phyloP scores from a whole-genome alignment of 2,888 invertebrate genomes.

The Leptinotarsa peninsularis region DNA sequence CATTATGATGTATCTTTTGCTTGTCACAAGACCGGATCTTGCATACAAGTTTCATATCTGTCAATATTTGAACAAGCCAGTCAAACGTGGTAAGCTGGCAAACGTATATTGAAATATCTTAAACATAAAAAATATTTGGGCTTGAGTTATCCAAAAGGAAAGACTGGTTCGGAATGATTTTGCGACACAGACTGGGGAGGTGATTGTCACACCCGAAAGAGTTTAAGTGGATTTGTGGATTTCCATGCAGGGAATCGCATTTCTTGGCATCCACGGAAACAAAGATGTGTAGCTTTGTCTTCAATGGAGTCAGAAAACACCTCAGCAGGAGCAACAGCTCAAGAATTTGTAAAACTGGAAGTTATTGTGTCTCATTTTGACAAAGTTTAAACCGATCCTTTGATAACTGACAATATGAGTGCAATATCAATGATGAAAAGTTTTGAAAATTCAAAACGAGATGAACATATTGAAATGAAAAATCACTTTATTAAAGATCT shows the following conservation, averaged over 20 bases:
- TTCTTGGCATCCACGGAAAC: slow-evolving; percentile 46
- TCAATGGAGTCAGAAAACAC: slow-evolving; percentile 45
- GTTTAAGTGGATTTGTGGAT: slow-evolving; percentile 46
- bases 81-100: slow-evolving; percentile 34
- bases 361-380: slow-evolving; percentile 24
- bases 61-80: slow-evolving; percentile 40
- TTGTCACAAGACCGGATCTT: slow-evolving; percentile 27
- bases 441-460: slow-evolving; percentile 26
- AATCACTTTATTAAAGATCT: slow-evolving; percentile 24
- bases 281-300: slow-evolving; percentile 44
- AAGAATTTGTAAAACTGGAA: slow-evolving; percentile 28
- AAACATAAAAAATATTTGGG: slow-evolving; percentile 25
- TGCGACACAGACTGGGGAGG: slow-evolving; percentile 44
- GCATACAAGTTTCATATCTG: slow-evolving; percentile 30
- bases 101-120: slow-evolving; percentile 34
- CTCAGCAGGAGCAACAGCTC: slow-evolving; percentile 30
- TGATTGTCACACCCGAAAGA: slow-evolving; percentile 35
- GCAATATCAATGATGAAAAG: slow-evolving; percentile 27
- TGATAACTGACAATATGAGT: slow-evolving; percentile 32
- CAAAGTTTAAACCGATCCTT: slow-evolving; percentile 14
- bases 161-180: slow-evolving; percentile 24
- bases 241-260: slow-evolving; percentile 44
- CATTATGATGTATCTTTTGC: slow-evolving; percentile 30
- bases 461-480: slow-evolving; percentile 22
- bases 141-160: slow-evolving; percentile 24